Percentiles rank a stretch among this genome's conserved stretches.
Evolutionary conservation across 2,888 invertebrate genomes (phyloP).

Genomic region (Opisthograptis luteolata): DNA sequence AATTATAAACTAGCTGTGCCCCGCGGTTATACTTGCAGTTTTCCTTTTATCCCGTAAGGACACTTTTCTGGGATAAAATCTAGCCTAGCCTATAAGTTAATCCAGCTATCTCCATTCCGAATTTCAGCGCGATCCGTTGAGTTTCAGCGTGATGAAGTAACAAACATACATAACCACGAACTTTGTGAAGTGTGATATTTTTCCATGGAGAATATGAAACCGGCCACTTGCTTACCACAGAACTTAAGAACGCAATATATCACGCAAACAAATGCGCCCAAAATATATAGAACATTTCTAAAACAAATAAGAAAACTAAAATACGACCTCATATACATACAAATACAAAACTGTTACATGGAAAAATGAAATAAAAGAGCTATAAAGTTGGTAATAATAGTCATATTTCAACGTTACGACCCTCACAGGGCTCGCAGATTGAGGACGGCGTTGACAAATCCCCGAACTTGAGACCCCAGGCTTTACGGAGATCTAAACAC

Average conservation of each 20-base stretch:
- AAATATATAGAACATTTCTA: background rate
- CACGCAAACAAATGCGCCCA: background rate
- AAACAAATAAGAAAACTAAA: slow-evolving; percentile 17
- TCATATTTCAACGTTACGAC: slow-evolving; percentile 58
- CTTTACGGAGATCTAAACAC: slow-evolving; percentile 15
- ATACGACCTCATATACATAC: slow-evolving; percentile 37
- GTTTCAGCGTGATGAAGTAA: too few species aligned
- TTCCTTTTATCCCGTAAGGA: background rate
- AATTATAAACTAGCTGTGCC: too few species aligned
- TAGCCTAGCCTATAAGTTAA: too few species aligned
- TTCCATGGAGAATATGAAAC: too few species aligned
- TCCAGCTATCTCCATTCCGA: too few species aligned
- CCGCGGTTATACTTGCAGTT: too few species aligned
- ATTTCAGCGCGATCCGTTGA: too few species aligned
- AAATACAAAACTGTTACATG: slow-evolving; percentile 45
- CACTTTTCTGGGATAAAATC: too few species aligned
- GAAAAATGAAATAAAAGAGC: slow-evolving; percentile 57
- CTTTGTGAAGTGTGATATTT: too few species aligned
- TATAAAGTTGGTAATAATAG: slow-evolving; percentile 60
- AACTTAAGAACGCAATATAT: background rate
- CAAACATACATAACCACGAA: too few species aligned
- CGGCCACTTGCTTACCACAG: background rate
- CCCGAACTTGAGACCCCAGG: slow-evolving; percentile 35
- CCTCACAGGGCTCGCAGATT: slow-evolving; percentile 45
- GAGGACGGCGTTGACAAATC: slow-evolving; percentile 51